phyloP scores from a whole-genome alignment of 2,888 invertebrate species.

The Proisotoma minuta region DNA sequence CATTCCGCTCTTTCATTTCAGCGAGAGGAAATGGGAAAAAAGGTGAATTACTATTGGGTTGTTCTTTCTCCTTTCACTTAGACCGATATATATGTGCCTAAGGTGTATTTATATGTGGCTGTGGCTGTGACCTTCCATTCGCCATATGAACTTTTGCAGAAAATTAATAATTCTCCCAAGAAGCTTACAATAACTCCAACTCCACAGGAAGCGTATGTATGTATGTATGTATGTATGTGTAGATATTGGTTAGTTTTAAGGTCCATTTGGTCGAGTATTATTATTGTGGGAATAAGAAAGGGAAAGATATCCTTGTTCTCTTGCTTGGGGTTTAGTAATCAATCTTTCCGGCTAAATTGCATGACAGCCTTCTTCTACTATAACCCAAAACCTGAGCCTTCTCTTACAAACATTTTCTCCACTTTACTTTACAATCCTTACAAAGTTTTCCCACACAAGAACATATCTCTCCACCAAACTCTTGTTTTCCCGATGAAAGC shows the following conservation, averaged over 20 bases:
- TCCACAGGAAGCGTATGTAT: not conserved
- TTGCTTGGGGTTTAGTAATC: conserved; percentile 3
- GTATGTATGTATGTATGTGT: not conserved
- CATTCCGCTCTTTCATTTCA: too few relatives aligned
- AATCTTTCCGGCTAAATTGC: conserved; percentile 17
- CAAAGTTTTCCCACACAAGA: not conserved
- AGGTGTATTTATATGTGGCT: too few relatives aligned
- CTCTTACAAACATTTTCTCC: conserved; percentile 1
- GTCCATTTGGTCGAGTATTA: not conserved
- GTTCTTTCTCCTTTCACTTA: too few relatives aligned
- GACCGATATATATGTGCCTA: too few relatives aligned
- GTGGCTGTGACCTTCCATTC: not conserved
- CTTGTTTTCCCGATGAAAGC: conserved; percentile 26
- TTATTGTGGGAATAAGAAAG: not conserved
- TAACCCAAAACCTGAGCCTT: not conserved
- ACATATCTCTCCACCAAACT: not conserved
- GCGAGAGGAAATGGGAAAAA: too few relatives aligned
- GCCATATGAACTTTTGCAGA: not conserved
- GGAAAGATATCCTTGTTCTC: conserved; percentile 10
- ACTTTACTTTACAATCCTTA: not conserved
- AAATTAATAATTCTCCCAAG: not conserved
- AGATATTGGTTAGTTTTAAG: not conserved
- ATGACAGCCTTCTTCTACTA: conserved; percentile 11
- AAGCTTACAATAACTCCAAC: not conserved
- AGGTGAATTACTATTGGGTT: too few relatives aligned